Base-by-base conservation (phyloP, 2,888 invertebrate genomes). In the Cryptocephalus primarius region DNA sequence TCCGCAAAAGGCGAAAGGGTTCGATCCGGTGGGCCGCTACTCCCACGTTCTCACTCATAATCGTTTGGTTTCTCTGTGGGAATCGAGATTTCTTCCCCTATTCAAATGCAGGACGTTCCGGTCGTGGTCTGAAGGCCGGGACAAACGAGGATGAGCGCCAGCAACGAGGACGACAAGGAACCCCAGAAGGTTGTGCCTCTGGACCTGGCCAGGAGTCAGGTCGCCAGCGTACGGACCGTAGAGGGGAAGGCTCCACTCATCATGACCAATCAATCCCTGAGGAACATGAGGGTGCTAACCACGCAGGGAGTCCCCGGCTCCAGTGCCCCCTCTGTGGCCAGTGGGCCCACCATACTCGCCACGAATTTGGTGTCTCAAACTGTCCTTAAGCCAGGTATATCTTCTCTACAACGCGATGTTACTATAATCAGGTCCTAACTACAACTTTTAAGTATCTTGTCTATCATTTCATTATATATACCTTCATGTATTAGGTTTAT, bases 111-210 rank as follows among this genome's bases (percentile, higher is more conserved):
- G 32, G 14, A 41, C 34, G 36, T n/a, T 14, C 1, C 32, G 36
- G n/a, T 36, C 36, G 12, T 36, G 36, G n/a, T 36, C n/a, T 36
- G 12, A 36, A 36, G n/a, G n/a, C 12, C 4, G n/a, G 36, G 12
- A 12, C 12, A 6, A 36, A 6, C 22, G 6, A 22, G 22, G 22
- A 71, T 71, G 70, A 70, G 69, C 64, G 64, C 60, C 48, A 67
- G 61, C 49, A 53, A 56, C 33, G 76, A 74, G 58, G 78, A 78
- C 57, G 76, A 78, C 57, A 75, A 78, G 58, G 72, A 76, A 55
- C 63, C 72, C 59, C 72, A 72, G 55, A 79, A 79, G 70, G 74
- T 74, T 67, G 75, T 75, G 69, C 72, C 71, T 46, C 60, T 73
- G 53, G 71, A 72, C 62, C 62, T 75, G 60, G 75, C 75, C 56